Evolutionary conservation across 2,888 invertebrate species (phyloP), one percentile per base, ranked within the genome.

Genomic region (Nineta flava): DNA sequence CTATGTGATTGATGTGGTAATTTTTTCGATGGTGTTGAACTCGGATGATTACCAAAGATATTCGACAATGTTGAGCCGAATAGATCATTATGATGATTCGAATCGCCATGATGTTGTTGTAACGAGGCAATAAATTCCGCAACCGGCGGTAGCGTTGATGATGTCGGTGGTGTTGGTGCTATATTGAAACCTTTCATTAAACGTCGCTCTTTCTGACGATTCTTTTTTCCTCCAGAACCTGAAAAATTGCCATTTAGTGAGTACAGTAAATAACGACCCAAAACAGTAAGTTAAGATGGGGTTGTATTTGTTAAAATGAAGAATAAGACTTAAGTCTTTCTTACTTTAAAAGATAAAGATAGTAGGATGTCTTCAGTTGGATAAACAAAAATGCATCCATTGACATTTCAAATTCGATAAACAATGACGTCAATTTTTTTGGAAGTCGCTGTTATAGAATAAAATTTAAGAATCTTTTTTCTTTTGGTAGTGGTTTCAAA

Each of bases 151-250:
- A 86, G 67, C 17, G 72, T 72, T 52, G 76, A 71, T 51, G 70
- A 67, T 47, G 74, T 71, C 13, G 76, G 76, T 1, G 81, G 77
- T 32, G 79, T 79, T 32, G 86, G 83, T 13, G 82, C 85, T 56
- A 91, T 90, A 70, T 93, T 91, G 74, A 93, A 92, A 13, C 88
- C 92, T 67, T 93, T 93, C 90, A 93, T 91, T 50, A 93, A 72
- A 1, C 93, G 78, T 0, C 93, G 77, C 66, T 93, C 93, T 67
- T 92, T 90, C 65, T 91, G 91, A 0, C 92, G 81, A 65, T 92
- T 91, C 70, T 92, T 93, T 69, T 92, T 92, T 50, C 92, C 92
- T 55, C 91, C 90, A 53, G 87, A 83, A 61, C 86, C 87, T 83
- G 64, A 49, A 57, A 35, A 35, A 35, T 35, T 4, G 13, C 7